Percentiles rank a stretch among this genome's conserved stretches.
Evolutionary conservation across 2,888 invertebrate genomes (phyloP).

Genomic region (Pantelozetes paolii): DNA sequence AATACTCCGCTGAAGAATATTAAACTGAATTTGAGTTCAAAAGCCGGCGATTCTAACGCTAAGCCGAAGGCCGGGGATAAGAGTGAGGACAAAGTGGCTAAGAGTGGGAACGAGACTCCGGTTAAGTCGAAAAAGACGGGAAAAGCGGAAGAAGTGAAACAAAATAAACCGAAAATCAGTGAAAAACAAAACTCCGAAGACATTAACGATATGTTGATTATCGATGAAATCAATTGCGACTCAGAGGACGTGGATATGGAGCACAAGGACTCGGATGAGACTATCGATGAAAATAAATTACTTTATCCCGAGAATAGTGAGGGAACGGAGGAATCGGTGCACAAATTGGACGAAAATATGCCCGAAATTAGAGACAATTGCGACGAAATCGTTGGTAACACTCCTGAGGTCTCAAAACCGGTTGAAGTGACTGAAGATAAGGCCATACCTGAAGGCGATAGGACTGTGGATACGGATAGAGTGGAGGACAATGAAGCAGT

Average conservation of each 20-base stretch:
- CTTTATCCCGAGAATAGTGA: neutral
- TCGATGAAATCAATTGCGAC: neutral
- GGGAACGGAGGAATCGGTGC: neutral
- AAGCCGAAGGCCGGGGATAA: neutral
- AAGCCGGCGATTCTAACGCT: neutral
- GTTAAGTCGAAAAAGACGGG: neutral
- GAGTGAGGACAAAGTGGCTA: neutral
- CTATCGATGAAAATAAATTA: neutral
- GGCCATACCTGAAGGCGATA: no score
- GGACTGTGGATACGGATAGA: no score
- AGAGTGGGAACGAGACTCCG: neutral
- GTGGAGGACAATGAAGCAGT: no score
- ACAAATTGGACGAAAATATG: no score
- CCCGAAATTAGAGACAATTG: no score
- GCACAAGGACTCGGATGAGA: neutral
- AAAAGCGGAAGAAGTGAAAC: neutral
- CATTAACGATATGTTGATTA: neutral
- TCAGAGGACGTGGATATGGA: neutral
- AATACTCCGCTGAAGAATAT: neutral
- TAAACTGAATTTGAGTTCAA: constrained; percentile 18
- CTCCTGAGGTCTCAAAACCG: no score
- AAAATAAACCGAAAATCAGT: neutral
- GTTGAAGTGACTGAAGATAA: no score
- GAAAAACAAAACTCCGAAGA: neutral
- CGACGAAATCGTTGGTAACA: no score